Evolutionary conservation across 2,797 vertebrate genomes (phyloP).

Genomic region (Nyctibius grandis): DNA sequence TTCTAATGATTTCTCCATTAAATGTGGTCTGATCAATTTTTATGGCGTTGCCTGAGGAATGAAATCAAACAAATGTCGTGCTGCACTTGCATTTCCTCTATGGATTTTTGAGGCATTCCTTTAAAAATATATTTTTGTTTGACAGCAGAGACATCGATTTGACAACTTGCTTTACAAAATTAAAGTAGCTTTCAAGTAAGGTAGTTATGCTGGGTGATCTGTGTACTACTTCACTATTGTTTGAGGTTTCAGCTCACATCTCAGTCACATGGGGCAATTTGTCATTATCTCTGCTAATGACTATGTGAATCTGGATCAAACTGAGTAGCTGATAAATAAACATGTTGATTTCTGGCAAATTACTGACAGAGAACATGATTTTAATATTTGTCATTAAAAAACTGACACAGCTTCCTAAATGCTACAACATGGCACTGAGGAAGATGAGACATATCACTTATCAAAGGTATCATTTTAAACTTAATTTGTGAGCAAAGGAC

Average conservation of each 20-base stretch:
- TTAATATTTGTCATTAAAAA: conserved; percentile 34
- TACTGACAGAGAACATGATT: conserved; percentile 10
- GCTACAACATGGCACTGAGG: neutral
- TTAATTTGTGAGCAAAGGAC: neutral
- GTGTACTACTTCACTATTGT: neutral
- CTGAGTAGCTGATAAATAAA: conserved; percentile 32
- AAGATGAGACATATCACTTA: neutral
- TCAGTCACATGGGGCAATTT: conserved; percentile 17
- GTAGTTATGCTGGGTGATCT: conserved; percentile 12
- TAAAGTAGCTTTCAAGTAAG: conserved; percentile 27
- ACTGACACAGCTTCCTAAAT: neutral
- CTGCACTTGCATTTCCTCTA: conserved; percentile 18
- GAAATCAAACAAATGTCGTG: conserved; percentile 26
- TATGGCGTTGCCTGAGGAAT: neutral
- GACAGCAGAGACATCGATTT: conserved; percentile 30
- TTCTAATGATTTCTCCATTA: conserved; percentile 65
- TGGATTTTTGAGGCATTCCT: conserved; percentile 43
- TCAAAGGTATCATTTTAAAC: neutral
- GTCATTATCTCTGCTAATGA: conserved; percentile 51
- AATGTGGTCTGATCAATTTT: conserved; percentile 61
- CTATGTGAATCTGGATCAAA: conserved; percentile 21
- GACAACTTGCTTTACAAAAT: conserved; percentile 50
- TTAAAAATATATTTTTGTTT: conserved; percentile 47
- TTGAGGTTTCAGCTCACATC: conserved; percentile 46
- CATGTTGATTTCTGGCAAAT: conserved; percentile 22